Conservation (phyloP, 2,888 invertebrate species). For the Trisateles emortualis region DNA sequence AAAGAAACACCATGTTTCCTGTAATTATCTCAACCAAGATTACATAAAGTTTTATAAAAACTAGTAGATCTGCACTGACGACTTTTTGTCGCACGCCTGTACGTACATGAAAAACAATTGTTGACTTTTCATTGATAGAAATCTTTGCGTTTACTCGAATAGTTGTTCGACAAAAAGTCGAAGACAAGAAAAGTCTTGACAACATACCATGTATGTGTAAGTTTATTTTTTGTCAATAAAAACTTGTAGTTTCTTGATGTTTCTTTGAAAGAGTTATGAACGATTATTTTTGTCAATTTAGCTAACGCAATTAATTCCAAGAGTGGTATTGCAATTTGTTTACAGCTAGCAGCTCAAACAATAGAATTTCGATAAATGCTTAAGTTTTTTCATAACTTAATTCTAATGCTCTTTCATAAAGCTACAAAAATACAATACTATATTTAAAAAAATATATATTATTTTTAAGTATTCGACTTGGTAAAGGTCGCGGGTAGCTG, state of each 20-base stretch:
- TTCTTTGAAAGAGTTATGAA: background rate
- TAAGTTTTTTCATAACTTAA: no score
- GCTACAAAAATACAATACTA: no score
- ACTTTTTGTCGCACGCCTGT: conserved; percentile 4
- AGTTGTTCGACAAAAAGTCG: conserved; percentile 22
- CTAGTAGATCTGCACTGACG: background rate
- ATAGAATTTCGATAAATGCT: no score
- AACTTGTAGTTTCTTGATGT: background rate
- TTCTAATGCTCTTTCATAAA: no score
- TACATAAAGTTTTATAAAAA: background rate
- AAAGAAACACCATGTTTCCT: conserved; percentile 7
- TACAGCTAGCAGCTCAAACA: no score
- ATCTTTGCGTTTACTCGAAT: conserved; percentile 16
- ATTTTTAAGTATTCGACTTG: no score
- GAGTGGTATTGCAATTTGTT: no score
- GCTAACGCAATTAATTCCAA: background rate
- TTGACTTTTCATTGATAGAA: conserved; percentile 17
- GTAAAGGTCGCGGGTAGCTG: no score
- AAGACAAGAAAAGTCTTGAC: conserved; percentile 10
- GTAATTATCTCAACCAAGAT: conserved; percentile 2
- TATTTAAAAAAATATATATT: no score
- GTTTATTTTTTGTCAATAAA: conserved; percentile 1
- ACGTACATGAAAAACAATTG: conserved; percentile 7
- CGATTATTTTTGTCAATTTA: background rate
- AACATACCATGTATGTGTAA: conserved; percentile 4